Percentiles rank a stretch among this genome's conserved stretches.
These are phyloP conservation scores for Temnothorax longispinosus DNA, from an alignment of 1,140 invertebrate genomes.

Conservation along the genomic window DNA sequence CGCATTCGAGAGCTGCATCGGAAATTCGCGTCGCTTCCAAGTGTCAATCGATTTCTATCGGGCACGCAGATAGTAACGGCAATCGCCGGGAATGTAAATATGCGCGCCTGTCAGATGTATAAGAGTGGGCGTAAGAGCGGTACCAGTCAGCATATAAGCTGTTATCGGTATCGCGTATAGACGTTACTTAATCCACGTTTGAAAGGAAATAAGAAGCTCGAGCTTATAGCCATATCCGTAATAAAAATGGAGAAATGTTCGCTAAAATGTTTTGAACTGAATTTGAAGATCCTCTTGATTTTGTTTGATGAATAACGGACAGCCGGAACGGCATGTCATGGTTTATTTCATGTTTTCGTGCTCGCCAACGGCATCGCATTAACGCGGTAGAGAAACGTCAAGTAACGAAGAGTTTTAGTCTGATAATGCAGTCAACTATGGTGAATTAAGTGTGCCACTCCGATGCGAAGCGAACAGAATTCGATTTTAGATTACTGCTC, in stretches of 20 bases:
- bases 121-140: not conserved
- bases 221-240: not conserved
- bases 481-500: constrained; percentile 15
- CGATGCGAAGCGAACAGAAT: not conserved
- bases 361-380: not conserved
- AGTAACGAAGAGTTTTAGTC: constrained; percentile 4
- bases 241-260: not conserved
- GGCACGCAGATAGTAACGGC: constrained; percentile 43
- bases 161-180: not conserved
- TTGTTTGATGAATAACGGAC: not conserved
- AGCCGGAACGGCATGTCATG: not conserved
- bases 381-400: not conserved
- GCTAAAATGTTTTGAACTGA: not conserved
- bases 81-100: constrained; percentile 52
- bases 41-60: constrained; percentile 58
- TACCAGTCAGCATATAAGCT: not conserved
- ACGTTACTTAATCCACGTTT: not conserved
- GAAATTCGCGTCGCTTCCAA: constrained; percentile 57
- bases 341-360: not conserved
- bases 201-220: constrained; percentile 3
- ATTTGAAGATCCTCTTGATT: not conserved
- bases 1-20: constrained; percentile 44
- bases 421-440: not conserved
- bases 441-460: not conserved
- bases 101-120: not conserved